phyloP scores from a whole-genome alignment of 2,797 vertebrate species.

The Cephalopachus bancanus region DNA sequence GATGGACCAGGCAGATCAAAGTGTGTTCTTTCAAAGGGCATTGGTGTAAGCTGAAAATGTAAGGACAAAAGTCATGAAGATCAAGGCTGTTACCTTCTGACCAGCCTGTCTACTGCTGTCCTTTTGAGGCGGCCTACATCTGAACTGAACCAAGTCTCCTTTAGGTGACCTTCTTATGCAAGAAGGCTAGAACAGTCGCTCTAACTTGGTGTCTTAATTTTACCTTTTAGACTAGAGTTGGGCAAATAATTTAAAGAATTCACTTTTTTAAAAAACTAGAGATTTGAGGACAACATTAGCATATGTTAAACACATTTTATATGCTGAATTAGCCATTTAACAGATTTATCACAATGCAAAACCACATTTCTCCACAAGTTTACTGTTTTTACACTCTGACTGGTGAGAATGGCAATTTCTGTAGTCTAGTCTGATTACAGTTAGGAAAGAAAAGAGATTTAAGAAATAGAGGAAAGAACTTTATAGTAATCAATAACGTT shows the following conservation, averaged over 20 bases:
- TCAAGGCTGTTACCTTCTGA: slow-evolving; percentile 57
- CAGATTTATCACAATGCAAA: slow-evolving; percentile 19
- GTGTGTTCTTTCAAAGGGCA: slow-evolving; percentile 67
- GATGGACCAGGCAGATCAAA: slow-evolving; percentile 67
- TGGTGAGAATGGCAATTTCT: neutral
- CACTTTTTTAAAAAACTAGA: slow-evolving; percentile 8
- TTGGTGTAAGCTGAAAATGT: slow-evolving; percentile 45
- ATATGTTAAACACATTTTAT: neutral
- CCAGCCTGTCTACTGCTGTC: slow-evolving; percentile 41
- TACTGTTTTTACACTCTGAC: neutral
- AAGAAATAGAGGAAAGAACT: neutral
- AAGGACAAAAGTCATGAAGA: slow-evolving; percentile 63
- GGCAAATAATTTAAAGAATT: slow-evolving; percentile 7
- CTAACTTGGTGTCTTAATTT: neutral
- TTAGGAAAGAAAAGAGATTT: neutral
- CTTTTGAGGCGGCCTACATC: slow-evolving; percentile 14
- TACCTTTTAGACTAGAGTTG: slow-evolving; percentile 19
- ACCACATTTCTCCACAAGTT: slow-evolving; percentile 34
- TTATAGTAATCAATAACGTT: neutral
- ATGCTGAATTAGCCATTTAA: neutral
- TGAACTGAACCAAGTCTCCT: slow-evolving; percentile 14
- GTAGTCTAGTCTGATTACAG: neutral
- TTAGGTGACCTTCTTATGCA: slow-evolving; percentile 47
- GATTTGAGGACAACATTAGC: slow-evolving; percentile 11
- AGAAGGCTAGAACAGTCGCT: neutral